Base-by-base conservation (phyloP, 2,888 invertebrate genomes). In the Monopis laevigella region DNA sequence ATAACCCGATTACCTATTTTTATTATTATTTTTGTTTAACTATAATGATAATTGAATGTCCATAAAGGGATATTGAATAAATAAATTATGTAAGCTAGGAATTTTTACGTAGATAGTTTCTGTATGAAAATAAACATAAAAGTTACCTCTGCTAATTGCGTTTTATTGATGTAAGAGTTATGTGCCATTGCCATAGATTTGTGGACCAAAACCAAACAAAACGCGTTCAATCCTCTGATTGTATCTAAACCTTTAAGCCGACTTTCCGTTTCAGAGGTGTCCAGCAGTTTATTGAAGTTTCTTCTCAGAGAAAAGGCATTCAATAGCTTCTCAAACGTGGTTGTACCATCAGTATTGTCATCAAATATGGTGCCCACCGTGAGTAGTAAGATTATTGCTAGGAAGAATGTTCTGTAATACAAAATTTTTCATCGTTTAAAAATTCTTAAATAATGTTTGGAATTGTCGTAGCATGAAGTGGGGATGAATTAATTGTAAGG, bases 131-230 rank as follows among this genome's bases (percentile, higher is more conserved):
- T n/a, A 18, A 36, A 35, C 19, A 3, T 13, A 27, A 39, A 13
- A 39, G 11, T 3, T 63, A 85, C 86, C 68, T 74, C 75, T 35
- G 82, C 70, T 59, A 74, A 82, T 43, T 63, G 58, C 8, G 82
- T 78, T 56, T 84, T 82, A 51, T 86, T 86, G 12, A 83, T 67
- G 47, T 73, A 85, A 1, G 85, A 84, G 48, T 69, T 83, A 49
- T 82, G 86, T 3, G 84, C 75, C 62, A 84, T 69, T 0, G 85
- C 84, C 74, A 85, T 81, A 1, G 82, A 78, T 58, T 85, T 86
- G 48, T 86, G 86, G 1, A 83, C 82, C 36, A 84, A 51, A 2
- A 85, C 54, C 42, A 86, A 54, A 1, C 78, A 82, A 0, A 86
- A 49, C 1, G 85, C 84, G 46, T 83, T 84, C 18, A 85, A 52